phyloP scores from a whole-genome alignment of 1,140 invertebrate genomes.

The Drosophila nigromelanica region DNA sequence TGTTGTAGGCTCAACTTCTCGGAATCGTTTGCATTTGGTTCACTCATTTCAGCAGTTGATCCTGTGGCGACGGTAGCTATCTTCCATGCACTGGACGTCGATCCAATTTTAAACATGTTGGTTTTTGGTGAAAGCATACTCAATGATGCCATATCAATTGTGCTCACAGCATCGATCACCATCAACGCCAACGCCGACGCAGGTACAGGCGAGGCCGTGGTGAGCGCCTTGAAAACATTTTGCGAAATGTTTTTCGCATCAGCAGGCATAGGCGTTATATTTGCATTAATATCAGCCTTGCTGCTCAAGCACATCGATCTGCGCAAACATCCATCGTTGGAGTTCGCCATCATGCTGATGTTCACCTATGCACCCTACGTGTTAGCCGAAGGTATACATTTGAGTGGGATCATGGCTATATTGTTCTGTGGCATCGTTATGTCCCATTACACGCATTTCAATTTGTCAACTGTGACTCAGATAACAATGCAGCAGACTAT shows the following conservation, averaged over 20 bases:
- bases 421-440: slow-evolving; percentile 99
- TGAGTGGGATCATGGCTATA: slow-evolving; percentile 99
- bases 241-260: slow-evolving; percentile 99
- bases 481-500: slow-evolving; percentile 99
- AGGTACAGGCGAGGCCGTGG: slow-evolving; percentile 91
- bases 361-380: slow-evolving; percentile 99
- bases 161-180: slow-evolving; percentile 95
- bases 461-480: slow-evolving; percentile 98
- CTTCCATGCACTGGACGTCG: slow-evolving; percentile 97
- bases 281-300: slow-evolving; percentile 96
- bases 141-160: slow-evolving; percentile 99
- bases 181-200: slow-evolving; percentile 71
- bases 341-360: slow-evolving; percentile 99
- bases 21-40: slow-evolving; percentile 99
- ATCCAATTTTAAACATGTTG: slow-evolving; percentile 98
- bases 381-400: slow-evolving; percentile 93
- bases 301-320: slow-evolving; percentile 98
- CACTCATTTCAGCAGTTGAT: slow-evolving; percentile 98
- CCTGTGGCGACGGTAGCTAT: slow-evolving; percentile 99
- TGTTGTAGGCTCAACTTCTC: slow-evolving; percentile 87
- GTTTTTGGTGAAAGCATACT: slow-evolving; percentile 99
- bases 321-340: slow-evolving; percentile 98
- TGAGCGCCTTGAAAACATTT: slow-evolving; percentile 96
- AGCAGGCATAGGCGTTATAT: slow-evolving; percentile 97
- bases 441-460: slow-evolving; percentile 99